A percentile compares a stretch with the other conserved stretches of the same genome.
phyloP scores from a whole-genome alignment of 1,140 invertebrate species.

The Zophobas atratus region DNA sequence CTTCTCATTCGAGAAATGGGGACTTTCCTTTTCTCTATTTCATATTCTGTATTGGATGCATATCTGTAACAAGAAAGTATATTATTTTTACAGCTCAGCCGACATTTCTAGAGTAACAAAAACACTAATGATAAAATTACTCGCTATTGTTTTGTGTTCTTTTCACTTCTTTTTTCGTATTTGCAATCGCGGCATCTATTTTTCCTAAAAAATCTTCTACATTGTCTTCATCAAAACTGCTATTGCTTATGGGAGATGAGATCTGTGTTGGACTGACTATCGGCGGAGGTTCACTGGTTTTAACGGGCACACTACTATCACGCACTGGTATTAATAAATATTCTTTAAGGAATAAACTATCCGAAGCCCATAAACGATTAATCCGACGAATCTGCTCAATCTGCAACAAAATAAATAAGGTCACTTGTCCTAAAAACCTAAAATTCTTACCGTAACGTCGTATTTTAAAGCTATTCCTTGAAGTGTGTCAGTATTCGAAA shows the following conservation, averaged over 20 bases:
- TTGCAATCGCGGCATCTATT: constrained; percentile 90
- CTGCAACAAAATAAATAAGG: constrained; percentile 68
- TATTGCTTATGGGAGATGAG: constrained; percentile 46
- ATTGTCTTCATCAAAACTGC: constrained; percentile 75
- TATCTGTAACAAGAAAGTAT: constrained; percentile 50
- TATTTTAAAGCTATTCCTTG: constrained; percentile 94
- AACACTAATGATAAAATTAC: constrained; percentile 73
- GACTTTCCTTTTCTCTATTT: constrained; percentile 63
- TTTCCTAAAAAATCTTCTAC: constrained; percentile 88
- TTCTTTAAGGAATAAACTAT: constrained; percentile 90
- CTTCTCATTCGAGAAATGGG: constrained; percentile 66
- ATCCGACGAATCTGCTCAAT: constrained; percentile 91
- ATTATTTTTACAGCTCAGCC: not conserved
- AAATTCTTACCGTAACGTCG: constrained; percentile 84
- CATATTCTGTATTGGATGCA: constrained; percentile 59
- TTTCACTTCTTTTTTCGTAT: constrained; percentile 88
- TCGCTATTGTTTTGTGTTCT: constrained; percentile 83
- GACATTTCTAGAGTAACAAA: not conserved
- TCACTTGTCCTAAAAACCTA: constrained; percentile 38
- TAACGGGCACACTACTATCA: constrained; percentile 58
- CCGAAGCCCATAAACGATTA: constrained; percentile 90
- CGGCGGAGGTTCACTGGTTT: constrained; percentile 6
- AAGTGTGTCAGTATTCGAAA: constrained; percentile 88
- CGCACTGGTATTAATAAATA: constrained; percentile 85
- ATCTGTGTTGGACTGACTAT: constrained; percentile 39